These are phyloP conservation scores for Antheraea mylitta DNA, from an alignment of 1,140 invertebrate genomes.

Conservation along the genomic window DNA sequence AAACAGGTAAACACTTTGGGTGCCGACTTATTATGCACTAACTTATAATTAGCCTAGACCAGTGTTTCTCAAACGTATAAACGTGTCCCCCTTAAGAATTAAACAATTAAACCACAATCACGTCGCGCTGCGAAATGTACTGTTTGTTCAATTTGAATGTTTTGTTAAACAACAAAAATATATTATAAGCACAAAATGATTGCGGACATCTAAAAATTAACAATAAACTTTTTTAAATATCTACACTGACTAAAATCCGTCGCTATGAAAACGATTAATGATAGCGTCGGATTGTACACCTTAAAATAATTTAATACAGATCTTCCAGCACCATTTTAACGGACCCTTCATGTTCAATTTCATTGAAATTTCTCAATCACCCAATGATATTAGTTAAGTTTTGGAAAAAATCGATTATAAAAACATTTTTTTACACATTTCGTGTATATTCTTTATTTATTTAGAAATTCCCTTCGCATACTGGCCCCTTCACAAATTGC, in stretches of 20 bases:
- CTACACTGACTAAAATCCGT: constrained; percentile 32
- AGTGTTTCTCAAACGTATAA: constrained; percentile 73
- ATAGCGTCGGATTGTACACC: constrained; percentile 25
- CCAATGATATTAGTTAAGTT: constrained; percentile 3
- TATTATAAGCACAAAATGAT: constrained; percentile 29
- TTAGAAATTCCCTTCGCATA: constrained; percentile 32
- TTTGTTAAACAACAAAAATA: constrained; percentile 18
- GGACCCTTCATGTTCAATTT: constrained; percentile 32
- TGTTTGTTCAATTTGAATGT: constrained; percentile 24
- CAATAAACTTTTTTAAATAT: constrained; percentile 30
- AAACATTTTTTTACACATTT: not conserved
- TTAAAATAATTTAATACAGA: constrained; percentile 58
- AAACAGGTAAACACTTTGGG: constrained; percentile 69
- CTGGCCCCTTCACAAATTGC: constrained; percentile 58
- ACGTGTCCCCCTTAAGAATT: constrained; percentile 30
- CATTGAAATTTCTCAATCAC: not conserved
- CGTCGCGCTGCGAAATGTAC: constrained; percentile 24
- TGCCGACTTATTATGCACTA: constrained; percentile 73
- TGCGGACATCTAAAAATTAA: constrained; percentile 30
- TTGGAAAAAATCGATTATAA: constrained; percentile 4
- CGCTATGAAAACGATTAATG: constrained; percentile 24
- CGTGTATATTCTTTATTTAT: constrained; percentile 2
- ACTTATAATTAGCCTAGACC: constrained; percentile 55
- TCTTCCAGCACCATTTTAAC: constrained; percentile 68
- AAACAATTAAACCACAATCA: constrained; percentile 22